phyloP scores from a whole-genome alignment of 2,888 invertebrate species.

The Eupithecia abbreviata region DNA sequence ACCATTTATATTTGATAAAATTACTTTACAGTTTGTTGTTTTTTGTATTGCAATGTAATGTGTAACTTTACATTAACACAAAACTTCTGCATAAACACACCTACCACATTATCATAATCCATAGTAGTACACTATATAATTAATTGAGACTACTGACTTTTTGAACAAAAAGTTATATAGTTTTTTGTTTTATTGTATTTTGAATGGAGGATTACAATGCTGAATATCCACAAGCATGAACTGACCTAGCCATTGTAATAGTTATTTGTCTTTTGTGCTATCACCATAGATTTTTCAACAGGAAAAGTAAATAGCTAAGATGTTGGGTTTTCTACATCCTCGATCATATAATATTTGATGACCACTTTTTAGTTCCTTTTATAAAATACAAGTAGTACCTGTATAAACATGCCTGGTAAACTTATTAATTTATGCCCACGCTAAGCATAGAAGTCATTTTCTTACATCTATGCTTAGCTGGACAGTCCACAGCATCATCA shows the following conservation, averaged over 20 bases:
- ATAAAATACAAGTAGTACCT: neutral
- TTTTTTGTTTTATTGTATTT: neutral
- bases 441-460: too few species aligned
- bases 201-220: neutral
- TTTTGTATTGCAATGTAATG: neutral
- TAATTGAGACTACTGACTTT: neutral
- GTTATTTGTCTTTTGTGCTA: neutral
- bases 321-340: neutral
- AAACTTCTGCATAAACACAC: neutral
- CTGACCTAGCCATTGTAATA: neutral
- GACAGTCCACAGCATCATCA: too few species aligned
- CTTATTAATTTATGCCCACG: too few species aligned
- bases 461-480: too few species aligned
- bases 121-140: neutral
- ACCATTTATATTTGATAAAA: slow-evolving; percentile 49
- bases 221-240: neutral
- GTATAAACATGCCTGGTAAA: neutral
- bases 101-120: neutral
- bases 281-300: neutral
- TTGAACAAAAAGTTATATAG: neutral
- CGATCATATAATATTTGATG: neutral
- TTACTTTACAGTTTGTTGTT: slow-evolving; percentile 9
- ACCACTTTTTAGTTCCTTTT: neutral
- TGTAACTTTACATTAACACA: slow-evolving; percentile 10
- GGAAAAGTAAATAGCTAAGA: neutral